phyloP scores from a whole-genome alignment of 2,888 invertebrate genomes.

The Watsonalla binaria region DNA sequence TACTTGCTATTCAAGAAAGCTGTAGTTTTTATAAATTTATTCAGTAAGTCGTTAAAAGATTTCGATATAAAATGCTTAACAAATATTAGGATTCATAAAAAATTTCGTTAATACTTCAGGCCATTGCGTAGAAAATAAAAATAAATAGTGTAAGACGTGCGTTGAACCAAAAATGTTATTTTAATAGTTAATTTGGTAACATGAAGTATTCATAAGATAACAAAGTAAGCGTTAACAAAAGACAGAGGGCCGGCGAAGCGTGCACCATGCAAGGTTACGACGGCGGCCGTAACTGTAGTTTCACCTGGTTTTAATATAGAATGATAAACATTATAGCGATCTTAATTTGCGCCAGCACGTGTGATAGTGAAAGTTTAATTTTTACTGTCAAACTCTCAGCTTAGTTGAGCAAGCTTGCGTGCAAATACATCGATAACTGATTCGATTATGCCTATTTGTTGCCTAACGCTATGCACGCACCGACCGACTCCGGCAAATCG shows the following conservation, averaged over 20 bases:
- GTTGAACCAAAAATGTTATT: not conserved
- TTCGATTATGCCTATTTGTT: constrained; percentile 14
- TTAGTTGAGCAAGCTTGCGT: constrained; percentile 33
- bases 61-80: not conserved
- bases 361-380: constrained; percentile 49
- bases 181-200: constrained; percentile 1
- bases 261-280: constrained; percentile 46
- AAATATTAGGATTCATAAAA: not conserved
- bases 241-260: constrained; percentile 42
- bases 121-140: not conserved
- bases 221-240: constrained; percentile 38
- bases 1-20: not conserved
- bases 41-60: too few relatives aligned
- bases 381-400: constrained; percentile 5
- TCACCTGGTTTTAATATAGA: constrained; percentile 37
- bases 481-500: constrained; percentile 16
- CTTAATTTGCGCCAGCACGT: constrained; percentile 31
- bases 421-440: constrained; percentile 36
- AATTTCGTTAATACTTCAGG: not conserved
- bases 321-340: constrained; percentile 29
- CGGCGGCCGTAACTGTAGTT: constrained; percentile 36
- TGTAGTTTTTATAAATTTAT: not conserved
- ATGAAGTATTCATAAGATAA: constrained; percentile 19
- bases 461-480: constrained; percentile 15
- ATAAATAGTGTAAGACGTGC: not conserved